Base-by-base conservation (phyloP, 2,797 vertebrate species). In the Alca torda region DNA sequence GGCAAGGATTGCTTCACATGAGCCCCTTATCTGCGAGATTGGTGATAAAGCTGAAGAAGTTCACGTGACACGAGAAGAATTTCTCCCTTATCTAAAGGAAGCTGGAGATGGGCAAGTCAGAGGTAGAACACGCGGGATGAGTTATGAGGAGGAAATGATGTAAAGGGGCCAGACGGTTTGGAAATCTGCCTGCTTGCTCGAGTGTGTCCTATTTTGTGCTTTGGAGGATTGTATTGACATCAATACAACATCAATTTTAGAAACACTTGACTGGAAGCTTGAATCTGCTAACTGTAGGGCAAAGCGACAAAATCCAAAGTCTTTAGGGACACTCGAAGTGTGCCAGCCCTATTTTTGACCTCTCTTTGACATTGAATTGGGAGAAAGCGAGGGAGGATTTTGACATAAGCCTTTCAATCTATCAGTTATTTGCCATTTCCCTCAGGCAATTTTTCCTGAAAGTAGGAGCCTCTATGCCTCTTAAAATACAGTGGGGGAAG, bases 21-120 rank as follows among this genome's bases (percentile, higher is more conserved):
- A 93, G 78, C 73, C 64, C 26, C 85, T 97, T 96, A 90, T 96
- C 96, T 87, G 68, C 64, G 76, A 92, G 85, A 84, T 3, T 67
- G 73, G 37, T 0, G 73, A 96, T 97, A 96, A 93, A 81, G 67
- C 11, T 78, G 67, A 80, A 94, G 91, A 63, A 74, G 82, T 74
- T 85, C 61, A 46, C 5, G 10, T 95, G 93, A 84, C 46, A 64
- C 10, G 18, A 95, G 88, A 93, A 92, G 89, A 93, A 95, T 97
- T 96, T 95, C 50, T 83, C 74, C 48, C 87, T 96, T 96, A 95
- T 96, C 94, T 91, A 57, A 92, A 88, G 89, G 72, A 97, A 96
- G 80, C 33, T 2, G 2, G 85, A 92, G 91, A 94, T 94, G 63
- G 75, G 56, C 82, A 82, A 93, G 74, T 63, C 93, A 92, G 84